Evolutionary conservation across 2,888 invertebrate genomes (phyloP), one percentile per base, ranked within the genome.

Genomic region (Troglohyphantes excavatus): DNA sequence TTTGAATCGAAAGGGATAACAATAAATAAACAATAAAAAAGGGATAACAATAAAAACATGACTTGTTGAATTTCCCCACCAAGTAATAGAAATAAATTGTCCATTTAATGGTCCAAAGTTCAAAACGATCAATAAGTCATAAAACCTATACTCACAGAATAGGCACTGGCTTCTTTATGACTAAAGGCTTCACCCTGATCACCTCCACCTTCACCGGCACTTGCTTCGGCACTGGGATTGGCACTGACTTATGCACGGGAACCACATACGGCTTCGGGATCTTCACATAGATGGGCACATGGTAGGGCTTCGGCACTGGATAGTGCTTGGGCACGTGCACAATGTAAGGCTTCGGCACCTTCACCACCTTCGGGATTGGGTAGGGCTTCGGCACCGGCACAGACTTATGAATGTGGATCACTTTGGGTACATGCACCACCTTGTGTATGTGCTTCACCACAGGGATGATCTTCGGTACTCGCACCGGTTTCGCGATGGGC

Each of bases 261-360:
- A 92, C 91, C 17, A 92, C 9, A 61, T 90, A 90, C 7, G 92
- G 92, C 78, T 92, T 92, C n/a, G 92, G 92, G 11, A 91, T 79
- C 76, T 81, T 85, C n/a, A 91, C 86, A 33, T 84, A 73, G 13
- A 91, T 72, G 11, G 91, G 91, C 11, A 86, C 84, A 19, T 90
- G 89, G 59, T 90, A 84, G 1, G 91, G 91, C 53, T 92, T 92
- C 9, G 91, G 91, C 29, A 92, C 92, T 27, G 92, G 92, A 3
- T 90, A 86, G 72, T 90, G 84, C 84, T 92, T 92, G 5, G 92
- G 92, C 13, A 92, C 91, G 46, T 92, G 91, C 7, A 92, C 92
- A 33, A 92, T 23, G 79, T 91, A 91, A 3, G 92, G 92, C 81
- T 92, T 92, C n/a, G 92, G 92, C 21, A 92, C 92, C 86, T 92